phyloP scores from a whole-genome alignment of 2,888 invertebrate genomes.

The Callyntrura sp. region DNA sequence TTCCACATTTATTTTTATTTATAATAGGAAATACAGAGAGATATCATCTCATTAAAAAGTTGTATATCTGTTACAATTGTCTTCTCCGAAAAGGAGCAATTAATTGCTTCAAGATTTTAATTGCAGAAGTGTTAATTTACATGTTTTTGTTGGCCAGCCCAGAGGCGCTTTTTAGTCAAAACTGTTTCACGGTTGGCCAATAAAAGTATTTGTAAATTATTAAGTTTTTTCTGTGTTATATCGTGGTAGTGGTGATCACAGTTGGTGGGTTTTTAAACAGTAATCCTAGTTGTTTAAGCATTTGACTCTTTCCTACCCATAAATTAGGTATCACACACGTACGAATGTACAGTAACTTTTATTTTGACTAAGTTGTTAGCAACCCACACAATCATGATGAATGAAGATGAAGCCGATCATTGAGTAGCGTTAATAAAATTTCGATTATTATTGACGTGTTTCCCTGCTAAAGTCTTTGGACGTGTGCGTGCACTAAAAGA shows the following conservation, averaged over 20 bases:
- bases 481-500: background rate
- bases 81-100: background rate
- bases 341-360: slow-evolving; percentile 2
- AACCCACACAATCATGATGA: too few species aligned
- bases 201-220: background rate
- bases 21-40: too few species aligned
- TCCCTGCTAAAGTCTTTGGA: background rate
- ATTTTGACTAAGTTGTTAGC: background rate
- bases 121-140: slow-evolving; percentile 21
- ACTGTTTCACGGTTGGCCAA: slow-evolving; percentile 9
- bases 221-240: background rate
- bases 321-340: background rate
- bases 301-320: background rate
- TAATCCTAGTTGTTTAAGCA: background rate
- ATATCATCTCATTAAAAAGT: too few species aligned
- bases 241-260: background rate
- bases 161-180: slow-evolving; percentile 5
- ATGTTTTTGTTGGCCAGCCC: background rate
- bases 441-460: background rate
- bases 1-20: too few species aligned
- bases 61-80: slow-evolving; percentile 15
- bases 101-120: background rate
- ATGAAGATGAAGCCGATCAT: background rate
- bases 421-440: background rate
- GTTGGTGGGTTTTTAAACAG: background rate